These are phyloP conservation scores for Xenopus borealis DNA, from an alignment of 2,113 vertebrate species.

Conservation along the genomic window DNA sequence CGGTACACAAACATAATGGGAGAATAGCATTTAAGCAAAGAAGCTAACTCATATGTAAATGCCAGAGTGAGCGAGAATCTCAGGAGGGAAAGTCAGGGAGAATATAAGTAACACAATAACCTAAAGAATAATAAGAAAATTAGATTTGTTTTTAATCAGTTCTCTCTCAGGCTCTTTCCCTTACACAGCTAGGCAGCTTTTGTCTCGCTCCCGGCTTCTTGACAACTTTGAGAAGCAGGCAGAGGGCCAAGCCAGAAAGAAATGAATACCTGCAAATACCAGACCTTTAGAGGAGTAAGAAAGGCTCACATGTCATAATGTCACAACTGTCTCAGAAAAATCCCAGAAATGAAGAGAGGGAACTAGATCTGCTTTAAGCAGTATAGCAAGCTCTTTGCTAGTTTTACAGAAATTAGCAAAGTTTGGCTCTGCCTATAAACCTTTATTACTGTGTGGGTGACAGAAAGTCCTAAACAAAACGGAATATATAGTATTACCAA, in stretches of 20 bases:
- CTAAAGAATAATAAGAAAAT: slow-evolving; percentile 31
- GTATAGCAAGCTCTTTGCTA: slow-evolving; percentile 13
- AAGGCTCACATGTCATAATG: slow-evolving; percentile 19
- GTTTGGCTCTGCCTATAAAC: too few species aligned
- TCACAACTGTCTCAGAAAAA: slow-evolving; percentile 39
- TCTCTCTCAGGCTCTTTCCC: slow-evolving; percentile 35
- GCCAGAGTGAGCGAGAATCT: slow-evolving; percentile 11
- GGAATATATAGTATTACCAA: too few species aligned
- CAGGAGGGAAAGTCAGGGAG: slow-evolving; percentile 26
- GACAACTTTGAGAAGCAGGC: slow-evolving; percentile 35
- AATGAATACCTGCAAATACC: slow-evolving; percentile 45
- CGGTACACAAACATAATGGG: slow-evolving; percentile 31
- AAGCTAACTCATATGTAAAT: slow-evolving; percentile 31
- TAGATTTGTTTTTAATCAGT: slow-evolving; percentile 31
- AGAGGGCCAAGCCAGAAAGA: slow-evolving; percentile 47
- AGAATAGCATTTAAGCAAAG: slow-evolving; percentile 31
- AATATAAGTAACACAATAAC: slow-evolving; percentile 40
- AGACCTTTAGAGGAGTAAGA: slow-evolving; percentile 37
- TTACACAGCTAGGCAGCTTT: slow-evolving; percentile 43
- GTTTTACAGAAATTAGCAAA: slow-evolving; percentile 10
- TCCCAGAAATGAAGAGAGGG: slow-evolving; percentile 43
- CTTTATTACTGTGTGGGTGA: too few species aligned
- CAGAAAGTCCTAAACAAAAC: too few species aligned
- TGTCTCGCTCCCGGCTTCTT: slow-evolving; percentile 46
- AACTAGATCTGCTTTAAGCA: slow-evolving; percentile 29